Conservation (phyloP, 1,140 invertebrate genomes). For the Agraylea sexmaculata region DNA sequence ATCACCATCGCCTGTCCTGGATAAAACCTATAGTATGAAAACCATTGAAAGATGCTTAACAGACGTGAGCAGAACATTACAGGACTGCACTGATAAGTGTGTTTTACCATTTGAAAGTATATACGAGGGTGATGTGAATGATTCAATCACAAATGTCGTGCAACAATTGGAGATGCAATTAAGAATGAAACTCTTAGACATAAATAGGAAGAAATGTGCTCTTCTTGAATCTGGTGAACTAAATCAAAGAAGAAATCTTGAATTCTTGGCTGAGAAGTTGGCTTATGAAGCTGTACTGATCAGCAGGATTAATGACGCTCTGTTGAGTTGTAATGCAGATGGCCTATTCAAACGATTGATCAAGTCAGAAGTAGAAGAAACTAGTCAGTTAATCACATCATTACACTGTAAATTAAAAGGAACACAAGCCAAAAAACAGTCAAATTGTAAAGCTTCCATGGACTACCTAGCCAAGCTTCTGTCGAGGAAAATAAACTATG, state of each 20-base stretch:
- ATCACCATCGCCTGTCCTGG: slow-evolving; percentile 44
- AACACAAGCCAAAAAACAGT: slow-evolving; percentile 39
- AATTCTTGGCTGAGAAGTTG: slow-evolving; percentile 60
- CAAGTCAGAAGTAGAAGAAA: slow-evolving; percentile 53
- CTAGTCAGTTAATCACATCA: slow-evolving; percentile 57
- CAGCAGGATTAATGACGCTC: slow-evolving; percentile 45
- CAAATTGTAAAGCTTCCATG: slow-evolving; percentile 39
- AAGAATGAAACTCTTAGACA: slow-evolving; percentile 49
- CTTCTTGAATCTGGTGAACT: slow-evolving; percentile 50
- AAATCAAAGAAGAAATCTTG: slow-evolving; percentile 50
- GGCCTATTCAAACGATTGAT: slow-evolving; percentile 43
- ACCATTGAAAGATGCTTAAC: slow-evolving; percentile 46
- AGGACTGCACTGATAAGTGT: slow-evolving; percentile 43
- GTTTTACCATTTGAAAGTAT: slow-evolving; percentile 34
- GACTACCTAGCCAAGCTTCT: slow-evolving; percentile 54
- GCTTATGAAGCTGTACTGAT: slow-evolving; percentile 63
- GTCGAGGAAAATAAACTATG: slow-evolving; percentile 44
- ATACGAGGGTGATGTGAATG: slow-evolving; percentile 35
- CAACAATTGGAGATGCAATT: slow-evolving; percentile 52
- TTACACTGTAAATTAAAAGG: slow-evolving; percentile 53
- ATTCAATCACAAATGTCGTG: slow-evolving; percentile 48
- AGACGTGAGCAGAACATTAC: slow-evolving; percentile 43
- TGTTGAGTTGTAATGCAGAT: slow-evolving; percentile 39
- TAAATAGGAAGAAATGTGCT: slow-evolving; percentile 48
- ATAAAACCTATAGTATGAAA: slow-evolving; percentile 44